A percentile compares a stretch with the other conserved stretches of the same genome.
These are phyloP conservation scores for Sialis fuliginosa DNA, from an alignment of 2,888 invertebrate genomes.

Conservation along the genomic window DNA sequence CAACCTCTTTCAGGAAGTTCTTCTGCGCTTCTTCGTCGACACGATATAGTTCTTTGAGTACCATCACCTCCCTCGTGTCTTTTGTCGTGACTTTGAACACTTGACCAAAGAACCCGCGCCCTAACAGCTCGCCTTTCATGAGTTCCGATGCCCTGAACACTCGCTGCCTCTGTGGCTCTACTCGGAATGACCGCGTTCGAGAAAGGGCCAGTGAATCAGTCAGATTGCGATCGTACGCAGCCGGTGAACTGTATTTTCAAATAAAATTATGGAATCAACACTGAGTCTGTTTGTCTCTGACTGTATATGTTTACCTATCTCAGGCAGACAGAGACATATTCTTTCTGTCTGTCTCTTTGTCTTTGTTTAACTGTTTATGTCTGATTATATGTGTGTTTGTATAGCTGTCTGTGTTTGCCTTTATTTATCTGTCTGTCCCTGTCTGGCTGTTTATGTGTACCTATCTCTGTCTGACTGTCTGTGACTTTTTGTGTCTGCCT, in stretches of 20 bases:
- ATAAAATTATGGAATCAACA: no score
- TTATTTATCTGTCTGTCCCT: no score
- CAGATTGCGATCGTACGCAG: slow-evolving; percentile 15
- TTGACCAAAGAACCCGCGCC: slow-evolving; percentile 89
- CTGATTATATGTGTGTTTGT: no score
- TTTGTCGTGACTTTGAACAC: slow-evolving; percentile 82
- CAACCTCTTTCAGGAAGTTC: slow-evolving; percentile 90
- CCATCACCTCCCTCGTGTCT: slow-evolving; percentile 85
- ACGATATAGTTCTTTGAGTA: slow-evolving; percentile 74
- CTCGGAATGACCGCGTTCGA: slow-evolving; percentile 75
- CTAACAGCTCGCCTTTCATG: slow-evolving; percentile 72
- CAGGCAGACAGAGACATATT: no score
- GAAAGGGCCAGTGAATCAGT: slow-evolving; percentile 42
- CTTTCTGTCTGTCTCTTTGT: no score
- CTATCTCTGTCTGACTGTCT: no score
- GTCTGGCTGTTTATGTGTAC: no score
- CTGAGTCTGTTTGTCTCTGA: no score
- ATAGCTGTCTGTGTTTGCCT: no score
- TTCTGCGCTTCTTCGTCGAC: slow-evolving; percentile 90
- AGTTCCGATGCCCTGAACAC: slow-evolving; percentile 87
- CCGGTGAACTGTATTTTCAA: slow-evolving; percentile 13
- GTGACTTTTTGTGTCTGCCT: no score
- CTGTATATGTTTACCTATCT: no score
- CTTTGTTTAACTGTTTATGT: no score
- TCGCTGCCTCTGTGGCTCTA: slow-evolving; percentile 44